Evolutionary conservation across 1,140 invertebrate species (phyloP), one percentile per base, ranked within the genome.

Genomic region (Saccostrea glomerata): DNA sequence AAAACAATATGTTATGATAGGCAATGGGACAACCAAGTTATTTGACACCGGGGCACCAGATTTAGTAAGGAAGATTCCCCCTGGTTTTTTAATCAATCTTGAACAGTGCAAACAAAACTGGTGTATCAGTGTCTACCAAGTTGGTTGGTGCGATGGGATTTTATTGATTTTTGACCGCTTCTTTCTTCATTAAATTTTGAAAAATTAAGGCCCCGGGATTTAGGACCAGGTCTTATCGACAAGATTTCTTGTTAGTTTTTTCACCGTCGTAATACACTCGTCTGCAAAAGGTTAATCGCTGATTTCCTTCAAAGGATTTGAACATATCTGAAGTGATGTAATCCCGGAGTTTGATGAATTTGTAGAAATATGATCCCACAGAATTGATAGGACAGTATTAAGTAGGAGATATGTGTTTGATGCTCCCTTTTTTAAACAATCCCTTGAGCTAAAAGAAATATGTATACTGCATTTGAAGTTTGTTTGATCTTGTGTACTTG

Each of bases 1-100:
- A 77, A 77, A 77, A 77, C 70, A 77, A 77, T 77, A 77, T 77
- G 70, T 77, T 77, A 77, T 77, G 70, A 77, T 77, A 77, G 70
- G 70, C 2, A 13, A 77, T 77, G 13, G 25, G 70, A 77, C 70
- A 77, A 77, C 70, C 23, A 25, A 77, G 25, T 15, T 77, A 77
- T 77, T 77, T 36, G 23, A 77, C 25, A 77, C 70, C 25, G 15
- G 60, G 70, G 70, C 70, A 77, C 25, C 70, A 25, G 70, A 77
- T 77, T 77, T 77, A 30, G 70, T 36, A 30, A 30, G 12, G 70
- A 77, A 25, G 70, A 77, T 77, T 30, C 30, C 25, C 23, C 30
- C 70, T 30, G 25, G 70, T 77, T 77, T 77, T 77, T 77, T 77
- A 77, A 77, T 77, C 70, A 77, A 77, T 77, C 70, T 77, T 77